phyloP scores from a whole-genome alignment of 2,888 invertebrate species.

The Drosophila anomelani region DNA sequence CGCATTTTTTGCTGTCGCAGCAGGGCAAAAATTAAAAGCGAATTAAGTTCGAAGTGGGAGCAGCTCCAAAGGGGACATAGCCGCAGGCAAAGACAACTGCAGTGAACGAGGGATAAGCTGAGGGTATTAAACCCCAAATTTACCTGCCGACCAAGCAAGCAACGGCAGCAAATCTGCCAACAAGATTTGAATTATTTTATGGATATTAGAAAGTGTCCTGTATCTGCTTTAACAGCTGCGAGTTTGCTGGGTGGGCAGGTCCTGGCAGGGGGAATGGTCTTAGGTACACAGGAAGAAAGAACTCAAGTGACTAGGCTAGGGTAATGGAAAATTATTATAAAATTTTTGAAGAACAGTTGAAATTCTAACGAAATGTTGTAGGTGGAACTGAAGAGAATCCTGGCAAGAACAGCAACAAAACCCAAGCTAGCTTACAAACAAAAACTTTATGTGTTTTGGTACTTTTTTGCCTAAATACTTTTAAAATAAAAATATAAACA shows the following conservation, averaged over 20 bases:
- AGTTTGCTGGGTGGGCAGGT: background rate
- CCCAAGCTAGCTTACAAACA: background rate
- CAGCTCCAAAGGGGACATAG: constrained; percentile 1
- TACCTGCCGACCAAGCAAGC: constrained; percentile 14
- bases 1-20: constrained; percentile 60
- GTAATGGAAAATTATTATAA: background rate
- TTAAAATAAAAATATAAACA: background rate
- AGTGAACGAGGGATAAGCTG: constrained; percentile 15
- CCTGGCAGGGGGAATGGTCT: background rate
- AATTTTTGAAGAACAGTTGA: background rate
- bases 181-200: constrained; percentile 48
- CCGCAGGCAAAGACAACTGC: constrained; percentile 17
- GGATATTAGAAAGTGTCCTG: constrained; percentile 28
- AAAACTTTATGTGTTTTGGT: background rate
- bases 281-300: background rate
- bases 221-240: constrained; percentile 30
- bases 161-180: constrained; percentile 24
- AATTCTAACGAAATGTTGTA: background rate
- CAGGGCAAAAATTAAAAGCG: constrained; percentile 66
- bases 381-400: background rate
- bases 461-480: background rate
- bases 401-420: background rate
- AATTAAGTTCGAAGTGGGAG: constrained; percentile 58
- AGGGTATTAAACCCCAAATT: constrained; percentile 35
- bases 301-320: background rate